Percentiles rank a stretch among this genome's conserved stretches.
Conservation (phyloP, 1,140 invertebrate species). For the Conus betulinus region DNA sequence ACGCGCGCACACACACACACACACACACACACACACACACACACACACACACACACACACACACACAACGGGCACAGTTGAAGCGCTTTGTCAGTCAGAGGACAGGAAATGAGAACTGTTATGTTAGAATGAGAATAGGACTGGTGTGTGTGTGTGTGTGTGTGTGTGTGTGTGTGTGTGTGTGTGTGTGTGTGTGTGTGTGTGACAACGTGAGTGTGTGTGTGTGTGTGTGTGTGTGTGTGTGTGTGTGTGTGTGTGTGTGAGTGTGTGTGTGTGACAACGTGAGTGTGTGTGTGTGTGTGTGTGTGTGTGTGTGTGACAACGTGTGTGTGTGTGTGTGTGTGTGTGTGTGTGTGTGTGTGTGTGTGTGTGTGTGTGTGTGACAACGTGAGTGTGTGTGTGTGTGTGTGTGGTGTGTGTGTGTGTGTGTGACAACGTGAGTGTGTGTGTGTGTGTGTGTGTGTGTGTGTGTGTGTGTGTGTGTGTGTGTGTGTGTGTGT, state of each 20-base stretch:
- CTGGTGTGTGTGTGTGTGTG: neutral
- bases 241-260: neutral
- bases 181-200: neutral
- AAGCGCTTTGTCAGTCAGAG: neutral
- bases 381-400: neutral
- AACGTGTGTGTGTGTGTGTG: neutral
- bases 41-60: neutral
- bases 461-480: neutral
- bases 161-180: neutral
- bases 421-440: neutral
- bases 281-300: neutral
- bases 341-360: too few species aligned
- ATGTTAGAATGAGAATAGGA: neutral
- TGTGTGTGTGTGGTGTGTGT: neutral
- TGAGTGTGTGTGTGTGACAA: too few species aligned
- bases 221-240: neutral
- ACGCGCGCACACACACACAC: neutral
- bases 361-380: neutral
- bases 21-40: constrained; percentile 6
- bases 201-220: neutral
- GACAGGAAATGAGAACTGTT: neutral
- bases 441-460: too few species aligned
- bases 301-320: neutral
- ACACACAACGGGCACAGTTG: neutral
- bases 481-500: neutral